Evolutionary conservation across 2,888 invertebrate species (phyloP).

Genomic region (Stenurella melanura): DNA sequence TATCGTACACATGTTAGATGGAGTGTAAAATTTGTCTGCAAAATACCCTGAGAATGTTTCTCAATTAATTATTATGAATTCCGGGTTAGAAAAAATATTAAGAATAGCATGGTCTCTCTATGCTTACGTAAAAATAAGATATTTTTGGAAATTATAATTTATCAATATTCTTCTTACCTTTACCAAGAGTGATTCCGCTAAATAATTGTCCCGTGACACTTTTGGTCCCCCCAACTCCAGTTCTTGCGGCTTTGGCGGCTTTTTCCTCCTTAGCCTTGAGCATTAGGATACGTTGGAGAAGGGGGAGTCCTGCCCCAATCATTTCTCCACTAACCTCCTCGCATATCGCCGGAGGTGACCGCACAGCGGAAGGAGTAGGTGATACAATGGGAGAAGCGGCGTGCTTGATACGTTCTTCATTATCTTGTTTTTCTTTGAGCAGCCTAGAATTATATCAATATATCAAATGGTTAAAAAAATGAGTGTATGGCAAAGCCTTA

Average conservation of each 20-base stretch:
- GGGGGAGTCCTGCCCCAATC: constrained; percentile 82
- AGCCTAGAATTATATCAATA: constrained; percentile 74
- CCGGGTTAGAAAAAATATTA: too few species aligned
- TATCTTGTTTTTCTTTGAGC: constrained; percentile 88
- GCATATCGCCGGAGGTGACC: constrained; percentile 74
- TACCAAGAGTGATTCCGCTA: constrained; percentile 53
- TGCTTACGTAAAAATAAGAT: too few species aligned
- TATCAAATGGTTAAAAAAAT: not conserved
- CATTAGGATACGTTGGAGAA: constrained; percentile 83
- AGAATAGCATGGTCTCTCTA: too few species aligned
- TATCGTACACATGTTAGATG: too few species aligned
- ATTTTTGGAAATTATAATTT: not conserved
- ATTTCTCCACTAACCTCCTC: constrained; percentile 75
- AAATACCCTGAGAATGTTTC: too few species aligned
- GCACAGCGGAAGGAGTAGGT: constrained; percentile 77
- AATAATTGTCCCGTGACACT: constrained; percentile 57
- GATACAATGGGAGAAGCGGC: constrained; percentile 75
- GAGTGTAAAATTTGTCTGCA: too few species aligned
- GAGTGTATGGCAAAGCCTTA: not conserved
- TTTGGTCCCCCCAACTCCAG: constrained; percentile 53
- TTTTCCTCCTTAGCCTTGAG: constrained; percentile 85
- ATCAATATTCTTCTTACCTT: constrained; percentile 40
- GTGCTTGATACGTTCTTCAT: constrained; percentile 76
- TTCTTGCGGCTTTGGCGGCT: constrained; percentile 58
- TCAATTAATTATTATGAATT: too few species aligned